A percentile compares a stretch with the other conserved stretches of the same genome.
Evolutionary conservation across 2,113 vertebrate genomes (phyloP).

Genomic region (Empidonax traillii): DNA sequence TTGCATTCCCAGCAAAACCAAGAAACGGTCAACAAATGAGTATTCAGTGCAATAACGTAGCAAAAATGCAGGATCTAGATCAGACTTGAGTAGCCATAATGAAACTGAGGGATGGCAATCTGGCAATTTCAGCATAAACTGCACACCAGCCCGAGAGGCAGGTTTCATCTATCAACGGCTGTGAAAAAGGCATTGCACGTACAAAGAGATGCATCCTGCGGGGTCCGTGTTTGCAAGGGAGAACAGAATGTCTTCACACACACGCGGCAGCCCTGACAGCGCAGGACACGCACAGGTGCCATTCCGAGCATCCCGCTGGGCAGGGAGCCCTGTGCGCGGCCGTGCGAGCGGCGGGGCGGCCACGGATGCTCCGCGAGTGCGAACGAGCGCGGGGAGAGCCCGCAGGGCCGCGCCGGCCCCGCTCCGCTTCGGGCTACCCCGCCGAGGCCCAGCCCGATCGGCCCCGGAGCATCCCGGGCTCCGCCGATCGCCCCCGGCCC

Average conservation of each 20-base stretch:
- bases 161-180: neutral
- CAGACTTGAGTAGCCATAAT: neutral
- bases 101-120: neutral
- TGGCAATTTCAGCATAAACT: neutral
- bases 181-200: neutral
- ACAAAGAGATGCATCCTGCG: neutral
- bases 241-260: neutral
- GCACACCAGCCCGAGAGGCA: neutral
- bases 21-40: neutral
- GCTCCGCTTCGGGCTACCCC: neutral
- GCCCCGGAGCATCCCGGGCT: neutral
- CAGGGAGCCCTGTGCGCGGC: neutral
- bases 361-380: neutral
- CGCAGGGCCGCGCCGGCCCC: neutral
- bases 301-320: neutral
- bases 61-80: neutral
- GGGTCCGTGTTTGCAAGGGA: neutral
- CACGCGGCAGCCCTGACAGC: neutral
- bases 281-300: neutral
- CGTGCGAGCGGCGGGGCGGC: neutral
- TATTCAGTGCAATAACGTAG: neutral
- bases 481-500: neutral
- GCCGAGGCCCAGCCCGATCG: neutral
- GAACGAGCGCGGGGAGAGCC: neutral
- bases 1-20: neutral